Percentiles rank a stretch among this genome's conserved stretches.
Conservation (phyloP, 2,113 vertebrate species). For the Microcebus jonahi region DNA sequence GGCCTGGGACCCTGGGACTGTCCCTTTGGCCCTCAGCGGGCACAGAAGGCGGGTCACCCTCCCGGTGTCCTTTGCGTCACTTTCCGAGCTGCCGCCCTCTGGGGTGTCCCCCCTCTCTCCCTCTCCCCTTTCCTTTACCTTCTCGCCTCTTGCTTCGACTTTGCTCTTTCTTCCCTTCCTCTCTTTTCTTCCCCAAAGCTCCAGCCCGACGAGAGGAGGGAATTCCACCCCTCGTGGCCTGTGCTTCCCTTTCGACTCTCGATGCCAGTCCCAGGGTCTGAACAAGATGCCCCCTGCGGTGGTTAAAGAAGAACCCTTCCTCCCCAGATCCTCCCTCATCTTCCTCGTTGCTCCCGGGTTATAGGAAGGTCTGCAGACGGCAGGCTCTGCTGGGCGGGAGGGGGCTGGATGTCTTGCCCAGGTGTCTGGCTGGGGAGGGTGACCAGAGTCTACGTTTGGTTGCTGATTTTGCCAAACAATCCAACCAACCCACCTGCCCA, state of each 20-base stretch:
- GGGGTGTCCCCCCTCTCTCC: too few relatives aligned
- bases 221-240: neutral
- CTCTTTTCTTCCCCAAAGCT: neutral
- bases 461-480: constrained; percentile 22
- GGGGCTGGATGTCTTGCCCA: neutral
- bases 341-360: neutral
- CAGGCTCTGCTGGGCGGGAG: neutral
- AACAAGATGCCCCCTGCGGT: neutral
- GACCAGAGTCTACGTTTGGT: neutral
- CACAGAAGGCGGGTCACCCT: too few relatives aligned
- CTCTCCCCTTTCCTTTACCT: neutral
- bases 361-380: rapidly evolving
- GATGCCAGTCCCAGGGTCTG: neutral
- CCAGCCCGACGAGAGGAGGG: neutral
- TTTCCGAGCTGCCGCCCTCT: neutral
- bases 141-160: neutral
- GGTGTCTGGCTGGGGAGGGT: neutral
- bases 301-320: neutral
- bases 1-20: too few relatives aligned
- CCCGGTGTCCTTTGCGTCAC: neutral
- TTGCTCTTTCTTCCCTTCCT: neutral
- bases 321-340: neutral
- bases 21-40: neutral
- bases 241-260: neutral
- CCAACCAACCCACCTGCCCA: neutral